Evolutionary conservation across 1,140 invertebrate species (phyloP).

Genomic region (Plectus sambesii): DNA sequence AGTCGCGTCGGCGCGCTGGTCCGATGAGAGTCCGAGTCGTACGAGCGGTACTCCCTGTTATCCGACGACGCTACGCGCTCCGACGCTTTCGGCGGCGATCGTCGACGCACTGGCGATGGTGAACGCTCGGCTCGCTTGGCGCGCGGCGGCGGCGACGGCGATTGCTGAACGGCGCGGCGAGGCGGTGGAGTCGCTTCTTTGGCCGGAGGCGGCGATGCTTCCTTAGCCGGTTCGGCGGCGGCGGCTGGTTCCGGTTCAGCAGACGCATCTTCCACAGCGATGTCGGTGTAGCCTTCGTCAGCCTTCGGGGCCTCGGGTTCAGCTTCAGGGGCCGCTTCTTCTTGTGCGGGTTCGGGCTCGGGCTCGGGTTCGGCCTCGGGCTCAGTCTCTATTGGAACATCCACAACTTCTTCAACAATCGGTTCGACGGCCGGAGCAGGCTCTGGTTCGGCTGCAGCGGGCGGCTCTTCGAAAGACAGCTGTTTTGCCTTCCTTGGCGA

Average conservation of each 20-base stretch:
- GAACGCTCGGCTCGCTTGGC: conserved; percentile 18
- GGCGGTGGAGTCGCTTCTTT: conserved; percentile 19
- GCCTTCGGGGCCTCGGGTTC: not conserved
- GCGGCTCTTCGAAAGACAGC: no score
- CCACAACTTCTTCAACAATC: conserved; percentile 16
- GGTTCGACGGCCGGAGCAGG: conserved; percentile 17
- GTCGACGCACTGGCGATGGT: conserved; percentile 21
- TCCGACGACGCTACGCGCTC: no score
- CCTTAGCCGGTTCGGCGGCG: conserved; percentile 11
- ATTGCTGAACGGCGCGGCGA: conserved; percentile 20
- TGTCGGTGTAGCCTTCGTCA: not conserved
- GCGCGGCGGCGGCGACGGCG: conserved; percentile 34
- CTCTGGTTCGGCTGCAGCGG: conserved; percentile 13
- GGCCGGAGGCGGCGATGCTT: conserved; percentile 11
- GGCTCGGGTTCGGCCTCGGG: conserved; percentile 20
- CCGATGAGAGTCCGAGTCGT: conserved; percentile 36
- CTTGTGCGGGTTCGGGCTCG: conserved; percentile 23
- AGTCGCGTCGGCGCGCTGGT: conserved; percentile 33
- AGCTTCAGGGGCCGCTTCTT: conserved; percentile 14
- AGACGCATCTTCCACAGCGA: conserved; percentile 12
- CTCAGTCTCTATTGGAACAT: conserved; percentile 16
- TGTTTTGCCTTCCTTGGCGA: no score
- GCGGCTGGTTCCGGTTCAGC: conserved; percentile 12
- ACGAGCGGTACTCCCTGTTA: conserved; percentile 37
- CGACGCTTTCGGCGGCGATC: no score